phyloP scores from a whole-genome alignment of 2,797 vertebrate species.

The Sylvia borin region DNA sequence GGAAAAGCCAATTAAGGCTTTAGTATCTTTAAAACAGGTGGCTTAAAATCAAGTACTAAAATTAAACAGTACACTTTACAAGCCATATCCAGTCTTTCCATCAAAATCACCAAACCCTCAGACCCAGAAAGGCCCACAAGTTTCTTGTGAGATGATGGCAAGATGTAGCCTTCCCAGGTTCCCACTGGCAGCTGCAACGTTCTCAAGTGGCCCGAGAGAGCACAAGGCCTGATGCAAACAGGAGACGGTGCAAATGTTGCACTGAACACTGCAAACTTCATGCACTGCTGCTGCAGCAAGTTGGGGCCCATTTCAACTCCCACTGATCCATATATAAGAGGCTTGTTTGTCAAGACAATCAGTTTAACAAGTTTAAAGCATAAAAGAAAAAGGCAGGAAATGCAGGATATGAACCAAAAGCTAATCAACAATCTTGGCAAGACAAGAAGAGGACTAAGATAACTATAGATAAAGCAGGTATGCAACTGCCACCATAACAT shows the following conservation, averaged over 20 bases:
- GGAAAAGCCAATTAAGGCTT: slow-evolving; percentile 29
- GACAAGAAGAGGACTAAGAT: neutral
- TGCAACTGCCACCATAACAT: neutral
- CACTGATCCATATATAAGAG: neutral
- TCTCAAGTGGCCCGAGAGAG: neutral
- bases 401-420: neutral
- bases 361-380: neutral
- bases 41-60: slow-evolving; percentile 18
- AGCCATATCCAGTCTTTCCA: neutral
- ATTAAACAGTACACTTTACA: neutral
- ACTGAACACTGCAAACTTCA: neutral
- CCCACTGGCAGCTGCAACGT: neutral
- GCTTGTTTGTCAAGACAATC: neutral
- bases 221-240: neutral
- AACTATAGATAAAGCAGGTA: neutral
- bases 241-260: neutral
- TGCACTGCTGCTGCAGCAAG: neutral
- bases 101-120: neutral
- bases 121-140: neutral
- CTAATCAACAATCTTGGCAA: neutral
- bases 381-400: neutral
- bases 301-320: neutral
- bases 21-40: slow-evolving; percentile 24
- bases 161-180: neutral
- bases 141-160: neutral